Percentiles rank a stretch among this genome's conserved stretches.
phyloP scores from a whole-genome alignment of 2,888 invertebrate genomes.

The Rotaria sp. region DNA sequence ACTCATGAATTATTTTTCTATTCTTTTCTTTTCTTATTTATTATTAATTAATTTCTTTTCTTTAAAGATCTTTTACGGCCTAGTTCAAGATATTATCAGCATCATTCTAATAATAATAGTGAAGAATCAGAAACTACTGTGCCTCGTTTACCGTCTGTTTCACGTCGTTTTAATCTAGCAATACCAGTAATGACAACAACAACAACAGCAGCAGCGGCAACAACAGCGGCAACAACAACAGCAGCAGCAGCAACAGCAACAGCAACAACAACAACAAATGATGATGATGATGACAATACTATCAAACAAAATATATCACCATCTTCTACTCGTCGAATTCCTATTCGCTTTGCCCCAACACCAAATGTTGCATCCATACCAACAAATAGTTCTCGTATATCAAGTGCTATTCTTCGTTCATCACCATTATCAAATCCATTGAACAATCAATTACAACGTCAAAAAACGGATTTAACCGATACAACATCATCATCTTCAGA shows the following conservation, averaged over 20 bases:
- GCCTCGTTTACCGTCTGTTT: not conserved
- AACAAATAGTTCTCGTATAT: not conserved
- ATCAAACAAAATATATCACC: not conserved
- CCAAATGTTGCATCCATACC: constrained; percentile 4
- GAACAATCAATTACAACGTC: not conserved
- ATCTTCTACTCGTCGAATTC: not conserved
- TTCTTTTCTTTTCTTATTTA: not conserved
- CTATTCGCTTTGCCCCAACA: not conserved
- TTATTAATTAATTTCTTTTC: not conserved
- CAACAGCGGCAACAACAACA: not conserved
- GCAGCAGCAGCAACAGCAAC: not conserved
- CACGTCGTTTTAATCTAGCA: not conserved
- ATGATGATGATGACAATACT: not conserved
- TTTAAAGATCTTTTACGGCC: not conserved
- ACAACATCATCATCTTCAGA: not conserved
- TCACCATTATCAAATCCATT: not conserved
- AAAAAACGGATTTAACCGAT: not conserved
- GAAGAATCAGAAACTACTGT: not conserved
- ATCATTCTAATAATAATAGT: not conserved
- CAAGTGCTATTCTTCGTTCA: not conserved
- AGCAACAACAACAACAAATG: not conserved
- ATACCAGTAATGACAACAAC: not conserved
- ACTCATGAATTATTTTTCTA: not conserved
- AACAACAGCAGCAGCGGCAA: not conserved
- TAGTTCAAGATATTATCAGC: not conserved